phyloP scores from a whole-genome alignment of 2,888 invertebrate genomes.

The Notodonta ziczac region DNA sequence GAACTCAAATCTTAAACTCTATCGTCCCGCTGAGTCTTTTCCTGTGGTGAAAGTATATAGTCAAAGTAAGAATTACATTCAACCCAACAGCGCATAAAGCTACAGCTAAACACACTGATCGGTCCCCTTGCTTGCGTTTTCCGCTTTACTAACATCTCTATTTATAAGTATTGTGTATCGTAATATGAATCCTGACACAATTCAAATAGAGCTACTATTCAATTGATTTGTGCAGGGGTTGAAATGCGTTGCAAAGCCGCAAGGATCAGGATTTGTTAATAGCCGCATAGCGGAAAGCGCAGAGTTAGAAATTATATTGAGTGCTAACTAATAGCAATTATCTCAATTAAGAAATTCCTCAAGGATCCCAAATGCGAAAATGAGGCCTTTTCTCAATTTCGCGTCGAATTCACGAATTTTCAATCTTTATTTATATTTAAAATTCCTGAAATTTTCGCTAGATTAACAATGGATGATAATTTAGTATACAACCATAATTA shows the following conservation, averaged over 20 bases:
- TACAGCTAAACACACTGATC: slow-evolving; percentile 38
- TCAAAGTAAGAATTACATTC: not conserved
- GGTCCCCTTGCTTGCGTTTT: slow-evolving; percentile 35
- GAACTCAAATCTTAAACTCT: too few species aligned
- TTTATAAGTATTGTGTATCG: slow-evolving; percentile 19
- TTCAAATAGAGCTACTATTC: slow-evolving; percentile 27
- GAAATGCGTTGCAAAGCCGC: slow-evolving; percentile 27
- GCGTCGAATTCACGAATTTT: too few species aligned
- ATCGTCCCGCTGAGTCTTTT: too few species aligned
- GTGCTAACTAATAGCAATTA: too few species aligned
- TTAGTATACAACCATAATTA: too few species aligned
- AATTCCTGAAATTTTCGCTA: too few species aligned
- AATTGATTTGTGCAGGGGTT: slow-evolving; percentile 17
- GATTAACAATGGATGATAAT: too few species aligned
- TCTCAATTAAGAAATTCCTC: too few species aligned
- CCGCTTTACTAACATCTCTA: slow-evolving; percentile 38
- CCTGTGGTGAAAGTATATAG: not conserved
- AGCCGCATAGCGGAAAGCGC: slow-evolving; percentile 1
- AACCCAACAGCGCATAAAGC: slow-evolving; percentile 29
- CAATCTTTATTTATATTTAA: too few species aligned
- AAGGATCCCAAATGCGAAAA: too few species aligned
- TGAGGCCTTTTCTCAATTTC: too few species aligned
- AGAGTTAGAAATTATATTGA: too few species aligned
- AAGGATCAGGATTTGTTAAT: slow-evolving; percentile 9
- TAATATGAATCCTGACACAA: slow-evolving; percentile 26